Percentiles rank a stretch among this genome's conserved stretches.
These are phyloP conservation scores for Wasmannia auropunctata DNA, from an alignment of 1,140 invertebrate species.

Conservation along the genomic window DNA sequence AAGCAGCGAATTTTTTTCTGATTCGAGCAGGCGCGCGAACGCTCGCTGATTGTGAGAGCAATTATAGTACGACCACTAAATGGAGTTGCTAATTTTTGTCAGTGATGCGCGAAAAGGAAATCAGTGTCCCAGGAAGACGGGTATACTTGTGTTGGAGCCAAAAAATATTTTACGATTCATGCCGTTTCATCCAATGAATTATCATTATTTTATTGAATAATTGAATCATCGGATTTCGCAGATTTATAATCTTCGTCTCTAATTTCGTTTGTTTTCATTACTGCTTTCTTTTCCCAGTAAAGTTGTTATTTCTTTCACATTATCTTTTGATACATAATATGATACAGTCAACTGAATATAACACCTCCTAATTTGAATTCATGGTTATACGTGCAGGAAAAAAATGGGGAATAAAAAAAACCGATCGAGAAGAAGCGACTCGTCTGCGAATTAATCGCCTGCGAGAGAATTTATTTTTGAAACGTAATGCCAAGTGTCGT, in stretches of 20 bases:
- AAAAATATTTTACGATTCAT: background rate
- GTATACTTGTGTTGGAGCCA: background rate
- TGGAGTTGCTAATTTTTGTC: conserved; percentile 24
- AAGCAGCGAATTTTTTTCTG: conserved; percentile 10
- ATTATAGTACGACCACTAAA: conserved; percentile 48
- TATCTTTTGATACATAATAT: no score
- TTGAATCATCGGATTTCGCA: background rate
- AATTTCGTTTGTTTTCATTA: background rate
- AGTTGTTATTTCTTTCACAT: no score
- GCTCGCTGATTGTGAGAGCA: background rate
- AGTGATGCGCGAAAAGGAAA: background rate
- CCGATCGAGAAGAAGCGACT: background rate
- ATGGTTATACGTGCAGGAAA: background rate
- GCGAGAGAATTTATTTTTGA: background rate
- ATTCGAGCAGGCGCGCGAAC: background rate
- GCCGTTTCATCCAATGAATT: background rate
- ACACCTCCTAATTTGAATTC: background rate
- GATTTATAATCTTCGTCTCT: background rate
- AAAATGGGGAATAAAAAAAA: background rate
- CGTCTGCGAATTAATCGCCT: background rate
- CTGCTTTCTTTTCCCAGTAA: background rate
- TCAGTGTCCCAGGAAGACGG: background rate
- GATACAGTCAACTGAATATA: background rate
- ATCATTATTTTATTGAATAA: background rate
- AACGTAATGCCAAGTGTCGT: background rate